These are phyloP conservation scores for Lophius americanus DNA, from an alignment of 2,797 vertebrate genomes.

Conservation along the genomic window DNA sequence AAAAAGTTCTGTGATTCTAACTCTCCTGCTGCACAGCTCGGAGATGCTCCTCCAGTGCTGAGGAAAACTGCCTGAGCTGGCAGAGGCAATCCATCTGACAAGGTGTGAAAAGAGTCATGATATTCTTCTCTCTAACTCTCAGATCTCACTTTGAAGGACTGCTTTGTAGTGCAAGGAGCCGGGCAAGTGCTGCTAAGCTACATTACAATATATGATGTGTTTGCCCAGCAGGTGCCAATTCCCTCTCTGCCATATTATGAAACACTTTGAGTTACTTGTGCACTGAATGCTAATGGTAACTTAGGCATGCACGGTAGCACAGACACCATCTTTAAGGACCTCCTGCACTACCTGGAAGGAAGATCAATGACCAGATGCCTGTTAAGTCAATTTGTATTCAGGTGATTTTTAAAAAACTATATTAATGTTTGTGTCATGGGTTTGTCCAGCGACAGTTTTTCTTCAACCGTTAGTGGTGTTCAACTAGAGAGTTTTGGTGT, in stretches of 20 bases:
- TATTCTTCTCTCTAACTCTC: slow-evolving; percentile 74
- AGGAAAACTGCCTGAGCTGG: slow-evolving; percentile 55
- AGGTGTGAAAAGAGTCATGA: slow-evolving; percentile 82
- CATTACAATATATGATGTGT: slow-evolving; percentile 72
- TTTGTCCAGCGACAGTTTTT: not conserved
- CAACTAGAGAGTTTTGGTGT: not conserved
- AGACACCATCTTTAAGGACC: slow-evolving; percentile 48
- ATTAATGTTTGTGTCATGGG: slow-evolving; percentile 8
- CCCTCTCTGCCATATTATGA: slow-evolving; percentile 68
- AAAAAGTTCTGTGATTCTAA: slow-evolving; percentile 12
- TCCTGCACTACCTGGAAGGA: slow-evolving; percentile 33
- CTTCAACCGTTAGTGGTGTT: not conserved
- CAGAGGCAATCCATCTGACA: slow-evolving; percentile 71
- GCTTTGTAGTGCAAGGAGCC: slow-evolving; percentile 77
- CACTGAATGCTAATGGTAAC: slow-evolving; percentile 69
- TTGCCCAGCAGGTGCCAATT: slow-evolving; percentile 78
- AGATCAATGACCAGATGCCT: slow-evolving; percentile 33
- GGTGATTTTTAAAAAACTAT: slow-evolving; percentile 17
- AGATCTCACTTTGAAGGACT: slow-evolving; percentile 79
- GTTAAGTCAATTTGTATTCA: slow-evolving; percentile 28
- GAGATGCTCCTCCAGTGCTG: slow-evolving; percentile 30
- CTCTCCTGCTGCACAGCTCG: slow-evolving; percentile 31
- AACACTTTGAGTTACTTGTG: slow-evolving; percentile 63
- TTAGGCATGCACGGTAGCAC: slow-evolving; percentile 53
- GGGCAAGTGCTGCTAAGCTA: slow-evolving; percentile 72